phyloP scores from a whole-genome alignment of 2,797 vertebrate genomes.

The Hozukius guyotensis region DNA sequence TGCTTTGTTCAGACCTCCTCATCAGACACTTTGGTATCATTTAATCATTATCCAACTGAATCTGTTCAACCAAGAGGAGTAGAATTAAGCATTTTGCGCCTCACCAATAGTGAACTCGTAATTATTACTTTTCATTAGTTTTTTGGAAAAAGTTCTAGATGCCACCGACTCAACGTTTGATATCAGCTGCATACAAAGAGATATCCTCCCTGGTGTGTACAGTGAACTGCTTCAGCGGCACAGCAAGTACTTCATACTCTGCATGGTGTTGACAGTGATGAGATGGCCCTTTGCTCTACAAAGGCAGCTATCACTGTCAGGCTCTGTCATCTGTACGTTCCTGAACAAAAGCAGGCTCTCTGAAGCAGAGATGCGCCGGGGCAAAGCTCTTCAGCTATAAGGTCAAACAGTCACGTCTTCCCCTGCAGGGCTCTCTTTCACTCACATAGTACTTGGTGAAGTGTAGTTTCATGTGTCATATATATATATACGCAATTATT shows the following conservation, averaged over 20 bases:
- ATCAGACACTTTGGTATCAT: not conserved
- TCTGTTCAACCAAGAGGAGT: not conserved
- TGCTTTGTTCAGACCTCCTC: not conserved
- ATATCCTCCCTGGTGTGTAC: not conserved
- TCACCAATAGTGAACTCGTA: not conserved
- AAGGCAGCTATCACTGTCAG: conserved; percentile 58
- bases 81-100: not conserved
- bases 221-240: conserved; percentile 18
- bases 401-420: conserved; percentile 50
- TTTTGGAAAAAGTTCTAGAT: not conserved
- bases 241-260: not conserved
- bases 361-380: conserved; percentile 15
- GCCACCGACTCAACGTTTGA: not conserved
- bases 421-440: conserved; percentile 15
- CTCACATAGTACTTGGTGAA: not conserved
- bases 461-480: not conserved
- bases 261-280: conserved; percentile 59
- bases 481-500: not conserved
- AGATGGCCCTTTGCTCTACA: conserved; percentile 58
- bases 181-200: not conserved
- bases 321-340: conserved; percentile 44
- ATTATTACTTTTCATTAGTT: not conserved
- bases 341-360: conserved; percentile 50
- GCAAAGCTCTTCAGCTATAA: conserved; percentile 32
- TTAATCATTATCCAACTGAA: not conserved